A percentile compares a stretch with the other conserved stretches of the same genome.
Conservation (phyloP, 1,140 invertebrate species). For the Mactra quadrangularis region DNA sequence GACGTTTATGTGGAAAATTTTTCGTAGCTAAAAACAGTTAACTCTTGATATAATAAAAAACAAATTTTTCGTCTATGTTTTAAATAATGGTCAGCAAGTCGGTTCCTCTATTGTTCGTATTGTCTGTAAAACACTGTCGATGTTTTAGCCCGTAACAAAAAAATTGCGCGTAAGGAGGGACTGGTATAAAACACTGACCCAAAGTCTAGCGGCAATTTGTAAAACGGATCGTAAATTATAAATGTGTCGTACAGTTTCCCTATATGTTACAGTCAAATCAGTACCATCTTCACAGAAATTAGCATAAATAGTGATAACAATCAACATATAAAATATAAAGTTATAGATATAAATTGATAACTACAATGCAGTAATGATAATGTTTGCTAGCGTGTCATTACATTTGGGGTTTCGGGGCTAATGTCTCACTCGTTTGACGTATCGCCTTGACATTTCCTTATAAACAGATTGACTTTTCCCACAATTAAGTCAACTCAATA, state of each 20-base stretch:
- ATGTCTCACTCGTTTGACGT: conserved; percentile 26
- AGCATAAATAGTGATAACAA: conserved; percentile 33
- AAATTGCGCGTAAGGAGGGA: too few relatives aligned
- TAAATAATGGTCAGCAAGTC: too few relatives aligned
- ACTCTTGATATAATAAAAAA: too few relatives aligned
- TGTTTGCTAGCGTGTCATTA: conserved; percentile 39
- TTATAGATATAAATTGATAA: conserved; percentile 23
- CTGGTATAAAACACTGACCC: too few relatives aligned
- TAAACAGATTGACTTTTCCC: conserved; percentile 54
- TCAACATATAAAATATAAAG: conserved; percentile 28
- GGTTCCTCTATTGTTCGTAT: too few relatives aligned
- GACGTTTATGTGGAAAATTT: too few relatives aligned
- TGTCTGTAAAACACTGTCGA: too few relatives aligned
- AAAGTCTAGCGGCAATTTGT: too few relatives aligned
- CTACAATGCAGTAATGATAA: conserved; percentile 36
- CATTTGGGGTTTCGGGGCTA: conserved; percentile 14
- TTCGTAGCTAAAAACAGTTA: too few relatives aligned
- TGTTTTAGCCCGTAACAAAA: too few relatives aligned
- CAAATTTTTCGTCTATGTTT: too few relatives aligned
- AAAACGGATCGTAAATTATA: too few relatives aligned
- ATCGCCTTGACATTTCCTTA: conserved; percentile 51
- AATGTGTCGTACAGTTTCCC: neutral
- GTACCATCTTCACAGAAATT: conserved; percentile 27
- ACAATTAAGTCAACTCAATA: conserved; percentile 29
- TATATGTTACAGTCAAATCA: conserved; percentile 7